Evolutionary conservation across 2,113 vertebrate species (phyloP), one percentile per base, ranked within the genome.

Genomic region (Cnemophilus loriae): DNA sequence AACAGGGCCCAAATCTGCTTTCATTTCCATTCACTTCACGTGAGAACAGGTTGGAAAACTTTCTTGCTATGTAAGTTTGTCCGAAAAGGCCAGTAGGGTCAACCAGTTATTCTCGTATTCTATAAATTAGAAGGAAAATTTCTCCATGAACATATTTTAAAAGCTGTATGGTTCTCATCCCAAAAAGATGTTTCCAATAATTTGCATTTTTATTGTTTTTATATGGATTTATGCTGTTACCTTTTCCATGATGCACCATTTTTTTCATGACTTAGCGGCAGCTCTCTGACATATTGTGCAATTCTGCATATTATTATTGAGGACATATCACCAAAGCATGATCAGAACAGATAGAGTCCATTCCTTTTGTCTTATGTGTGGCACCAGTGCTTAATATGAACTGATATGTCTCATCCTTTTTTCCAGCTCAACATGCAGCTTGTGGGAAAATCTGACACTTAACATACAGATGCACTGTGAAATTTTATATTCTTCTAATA

Each of bases 31-130:
- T 71, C 69, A 78, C 41, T 95, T 94, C 83, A 93, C 80, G 50
- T 59, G 59, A 75, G 64, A 82, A 65, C 90, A 95, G 96, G 95
- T 95, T 95, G 65, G 74, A 92, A 95, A 89, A 75, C 6, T 91
- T 81, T 37, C 30, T n/a, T 91, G 64, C 35, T 71, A 49, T 67
- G 10, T 30, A 63, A 46, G 8, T 70, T 88, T 90, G 59, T 70
- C 4, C 9, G 61, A 79, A 91, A 89, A 94, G 84, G 47, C 53
- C 4, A 2, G 33, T 6, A 24, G n/a, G n/a, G 22, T 78, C 68
- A 81, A 83, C 15, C 10, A 84, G 27, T 67, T 81, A 30, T 81
- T 84, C 32, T 92, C 68, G 71, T 71, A 56, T 56, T 84, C 55
- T 65, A n/a, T 47, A 81, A 73, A 75, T 30, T 44, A 10, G 26